Evolutionary conservation across 1,140 invertebrate species (phyloP), one percentile per base, ranked within the genome.

Genomic region (Pogonognathellus flavescens): DNA sequence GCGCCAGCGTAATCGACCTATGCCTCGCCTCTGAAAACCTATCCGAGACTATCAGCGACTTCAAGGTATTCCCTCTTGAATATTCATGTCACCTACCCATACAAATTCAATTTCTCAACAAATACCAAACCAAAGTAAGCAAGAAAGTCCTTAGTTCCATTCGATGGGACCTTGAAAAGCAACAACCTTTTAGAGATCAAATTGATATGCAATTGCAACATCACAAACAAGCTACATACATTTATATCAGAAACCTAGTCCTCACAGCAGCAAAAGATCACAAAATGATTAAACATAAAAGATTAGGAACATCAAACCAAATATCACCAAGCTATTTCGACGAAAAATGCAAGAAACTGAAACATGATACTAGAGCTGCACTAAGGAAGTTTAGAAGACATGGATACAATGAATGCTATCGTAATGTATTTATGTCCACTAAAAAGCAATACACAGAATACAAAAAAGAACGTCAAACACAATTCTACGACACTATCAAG

Each of bases 1-100:
- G 82, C 14, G 13, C 53, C 16, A 83, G 82, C 62, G 8, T 60
- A n/a, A 59, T 83, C 16, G 82, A 83, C 20, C 8, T 83, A 55
- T 22, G 18, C 16, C 13, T 60, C 5, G 8, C 5, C 1, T 31
- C 52, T 0, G 25, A 60, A n/a, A 18, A 50, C 0, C 25, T 57
- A 41, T 14, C 9, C 0, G 2, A 31, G 2, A 60, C 55, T 6
- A 31, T 83, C 18, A 9, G 5, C 4, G 52, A 83, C 22, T 41
- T 83, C 5, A 25, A 41, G 18, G 22, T 60, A 31, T 16, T 66
- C 13, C 9, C 25, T 14, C 60, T 57, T 13, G 59, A 49, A 6
- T 18, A 31, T 9, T 62, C 22, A 20, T 10, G 1, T 2, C 82
- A 83, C 14, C 14, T 62, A 49, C 82, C 82, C 8, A 41, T 83